These are phyloP conservation scores for Panthera leo DNA, from an alignment of 2,113 vertebrate species.

Conservation along the genomic window DNA sequence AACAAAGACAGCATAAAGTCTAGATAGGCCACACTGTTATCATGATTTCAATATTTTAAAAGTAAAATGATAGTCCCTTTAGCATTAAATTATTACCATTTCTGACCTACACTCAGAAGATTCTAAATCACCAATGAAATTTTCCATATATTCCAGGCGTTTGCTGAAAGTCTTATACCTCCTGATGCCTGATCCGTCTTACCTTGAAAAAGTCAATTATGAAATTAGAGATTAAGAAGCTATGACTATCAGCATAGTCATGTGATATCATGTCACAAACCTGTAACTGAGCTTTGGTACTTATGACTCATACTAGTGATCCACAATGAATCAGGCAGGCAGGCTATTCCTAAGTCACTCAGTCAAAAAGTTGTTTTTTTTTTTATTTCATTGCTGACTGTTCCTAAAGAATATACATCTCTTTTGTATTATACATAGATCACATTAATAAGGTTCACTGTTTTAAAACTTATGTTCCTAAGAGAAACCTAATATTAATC, in stretches of 20 bases:
- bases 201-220: background rate
- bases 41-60: background rate
- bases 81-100: background rate
- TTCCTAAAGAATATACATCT: background rate
- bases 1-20: background rate
- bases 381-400: background rate
- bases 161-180: background rate
- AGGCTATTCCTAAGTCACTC: background rate
- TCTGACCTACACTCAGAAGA: background rate
- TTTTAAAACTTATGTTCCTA: background rate
- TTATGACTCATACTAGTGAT: slow-evolving; percentile 15
- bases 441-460: background rate
- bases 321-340: background rate
- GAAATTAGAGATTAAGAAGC: background rate
- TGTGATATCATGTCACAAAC: background rate
- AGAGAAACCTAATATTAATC: background rate
- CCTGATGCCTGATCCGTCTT: background rate
- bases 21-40: background rate
- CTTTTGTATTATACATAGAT: background rate
- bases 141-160: background rate
- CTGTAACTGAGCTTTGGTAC: background rate
- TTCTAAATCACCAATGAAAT: background rate
- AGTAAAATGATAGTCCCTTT: background rate
- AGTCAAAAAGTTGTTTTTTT: background rate
- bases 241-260: background rate